Percentiles rank a stretch among this genome's conserved stretches.
phyloP scores from a whole-genome alignment of 2,797 vertebrate genomes.

The Chaetodon trifasciatus region DNA sequence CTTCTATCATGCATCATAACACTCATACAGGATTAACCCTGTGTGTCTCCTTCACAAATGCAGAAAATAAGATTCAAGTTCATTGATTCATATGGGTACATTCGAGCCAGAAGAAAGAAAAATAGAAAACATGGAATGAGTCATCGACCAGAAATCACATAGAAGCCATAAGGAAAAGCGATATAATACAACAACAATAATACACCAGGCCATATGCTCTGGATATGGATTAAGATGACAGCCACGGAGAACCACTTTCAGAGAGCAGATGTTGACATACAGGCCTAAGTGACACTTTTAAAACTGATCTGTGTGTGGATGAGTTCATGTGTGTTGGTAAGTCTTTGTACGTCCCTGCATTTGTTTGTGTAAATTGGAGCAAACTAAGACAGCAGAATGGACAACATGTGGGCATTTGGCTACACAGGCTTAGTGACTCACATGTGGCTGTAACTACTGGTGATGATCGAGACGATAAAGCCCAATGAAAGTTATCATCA shows the following conservation, averaged over 20 bases:
- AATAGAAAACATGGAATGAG: background rate
- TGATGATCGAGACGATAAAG: slow-evolving; percentile 40
- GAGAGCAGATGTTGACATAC: slow-evolving; percentile 49
- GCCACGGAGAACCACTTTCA: slow-evolving; percentile 11
- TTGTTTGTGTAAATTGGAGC: slow-evolving; percentile 47
- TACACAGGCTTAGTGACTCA: slow-evolving; percentile 34
- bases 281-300: slow-evolving; percentile 32
- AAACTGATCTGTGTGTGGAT: background rate
- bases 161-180: background rate
- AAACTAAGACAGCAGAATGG: slow-evolving; percentile 45
- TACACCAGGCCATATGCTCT: slow-evolving; percentile 18
- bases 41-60: background rate
- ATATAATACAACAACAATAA: slow-evolving; percentile 9
- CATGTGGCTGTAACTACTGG: slow-evolving; percentile 42
- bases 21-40: background rate
- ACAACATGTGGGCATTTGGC: slow-evolving; percentile 24
- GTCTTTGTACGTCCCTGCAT: slow-evolving; percentile 22
- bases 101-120: background rate
- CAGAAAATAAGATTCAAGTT: background rate
- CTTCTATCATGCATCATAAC: background rate
- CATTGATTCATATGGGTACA: background rate
- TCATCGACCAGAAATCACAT: background rate
- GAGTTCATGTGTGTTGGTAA: background rate
- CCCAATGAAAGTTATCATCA: slow-evolving; percentile 37
- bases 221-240: slow-evolving; percentile 36